Base-by-base conservation (phyloP, 2,113 vertebrate species). In the Mesocricetus auratus region DNA sequence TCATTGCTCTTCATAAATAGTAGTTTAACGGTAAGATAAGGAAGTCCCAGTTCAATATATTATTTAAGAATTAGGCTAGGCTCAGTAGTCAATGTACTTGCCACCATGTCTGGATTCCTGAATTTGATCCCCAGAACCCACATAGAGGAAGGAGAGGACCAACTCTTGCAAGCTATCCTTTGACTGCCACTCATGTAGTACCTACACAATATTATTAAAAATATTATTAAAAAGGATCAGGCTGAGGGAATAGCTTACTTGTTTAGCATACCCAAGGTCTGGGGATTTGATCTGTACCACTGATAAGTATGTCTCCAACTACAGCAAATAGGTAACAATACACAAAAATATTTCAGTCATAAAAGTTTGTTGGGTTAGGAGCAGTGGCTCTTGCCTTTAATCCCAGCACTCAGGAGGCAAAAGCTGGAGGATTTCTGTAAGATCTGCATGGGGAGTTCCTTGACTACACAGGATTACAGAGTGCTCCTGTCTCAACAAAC, bases 21-120 rank as follows among this genome's bases (percentile, higher is more conserved):
- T 73, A 88, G 94, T 88, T 85, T 78, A 86, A 89, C 68, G 73
- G 26, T 13, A 71, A 94, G 71, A 68, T 83, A 86, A 68, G 10
- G 47, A 47, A 86, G 21, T 33, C 79, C 79, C 60, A 36, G 56
- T 29, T 82, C 79, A 82, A 62, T 42, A 42, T 60, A 83, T 56
- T 47, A 82, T 29, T 83, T 60, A 83, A 62, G 24, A n/a, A 60
- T 29, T 39, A 42, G 81, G 50, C 53, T 56, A 22, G 78, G 53
- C 53, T 82, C 36, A 39, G 11, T 17, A n/a, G 5, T 39, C 58
- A 81, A 39, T 24, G n/a, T 36, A 39, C 56, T 82, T 82, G 79
- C 36, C 12, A 26, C 53, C 56, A 39, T 12, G 1, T 13, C 79
- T 26, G 56, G 12, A 82, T 22, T 60, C 22, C 79, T 8, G 36